phyloP scores from a whole-genome alignment of 2,888 invertebrate genomes.

The Balanococcus diminutus region DNA sequence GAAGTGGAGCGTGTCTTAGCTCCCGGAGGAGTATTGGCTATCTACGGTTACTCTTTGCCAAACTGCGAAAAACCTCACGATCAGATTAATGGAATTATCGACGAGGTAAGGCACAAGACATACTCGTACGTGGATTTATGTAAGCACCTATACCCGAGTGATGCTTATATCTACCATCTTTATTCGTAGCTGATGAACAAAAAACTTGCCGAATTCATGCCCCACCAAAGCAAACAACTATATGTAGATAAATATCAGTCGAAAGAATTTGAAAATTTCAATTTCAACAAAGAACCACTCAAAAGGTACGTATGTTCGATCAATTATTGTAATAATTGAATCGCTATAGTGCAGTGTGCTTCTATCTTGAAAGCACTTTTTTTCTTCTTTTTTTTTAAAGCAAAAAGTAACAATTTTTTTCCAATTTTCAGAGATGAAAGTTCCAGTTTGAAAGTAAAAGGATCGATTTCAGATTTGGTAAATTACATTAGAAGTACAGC shows the following conservation, averaged over 20 bases:
- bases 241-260: constrained; percentile 59
- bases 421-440: constrained; percentile 59
- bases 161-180: constrained; percentile 2
- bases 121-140: constrained; percentile 35
- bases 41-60: constrained; percentile 60
- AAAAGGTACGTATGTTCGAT: constrained; percentile 56
- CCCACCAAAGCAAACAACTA: constrained; percentile 58
- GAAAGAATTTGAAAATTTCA: constrained; percentile 57
- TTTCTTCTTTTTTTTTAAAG: too few species aligned
- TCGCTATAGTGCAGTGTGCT: too few species aligned
- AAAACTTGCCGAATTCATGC: constrained; percentile 58
- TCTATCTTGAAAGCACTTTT: too few species aligned
- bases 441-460: constrained; percentile 58
- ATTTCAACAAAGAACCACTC: constrained; percentile 57
- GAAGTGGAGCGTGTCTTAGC: constrained; percentile 62
- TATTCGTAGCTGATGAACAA: constrained; percentile 57
- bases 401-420: constrained; percentile 11
- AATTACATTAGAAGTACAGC: constrained; percentile 61
- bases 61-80: constrained; percentile 56
- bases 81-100: constrained; percentile 58
- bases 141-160: not conserved
- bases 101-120: too few species aligned
- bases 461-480: constrained; percentile 59
- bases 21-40: constrained; percentile 62
- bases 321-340: not conserved